Evolutionary conservation across 2,797 vertebrate genomes (phyloP), one percentile per base, ranked within the genome.

Genomic region (Myripristis jacobus): DNA sequence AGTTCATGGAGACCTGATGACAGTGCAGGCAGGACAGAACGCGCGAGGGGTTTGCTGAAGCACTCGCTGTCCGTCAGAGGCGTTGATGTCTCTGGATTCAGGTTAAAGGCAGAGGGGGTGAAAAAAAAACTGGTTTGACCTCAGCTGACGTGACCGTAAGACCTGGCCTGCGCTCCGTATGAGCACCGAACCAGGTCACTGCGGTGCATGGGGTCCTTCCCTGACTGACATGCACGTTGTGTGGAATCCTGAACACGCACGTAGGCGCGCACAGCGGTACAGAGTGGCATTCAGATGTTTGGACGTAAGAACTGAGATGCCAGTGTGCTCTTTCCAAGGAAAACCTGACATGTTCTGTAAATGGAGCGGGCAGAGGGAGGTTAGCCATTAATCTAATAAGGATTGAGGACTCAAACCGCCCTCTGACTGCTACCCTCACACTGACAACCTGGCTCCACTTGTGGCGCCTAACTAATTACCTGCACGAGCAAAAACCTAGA

Each of bases 361-460:
- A 90, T 72, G 85, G 81, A 86, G 87, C 68, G 38, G 81, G 79
- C 80, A 84, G 73, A 74, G 79, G 48, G 80, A 90, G 82, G 87
- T 89, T 77, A 90, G 88, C 84, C 84, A 91, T 87, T 92, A 89
- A 91, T 92, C 90, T 85, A 81, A 85, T 86, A 34, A 90, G 84
- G 86, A 82, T 65, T 78, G 77, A 76, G 72, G 82, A 80, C 75
- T 87, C 81, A 83, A 72, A 84, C 77, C 48, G 1, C 66, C 53
- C 70, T 75, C 84, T 80, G 72, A 85, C 82, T 75, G 71, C 76
- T 59, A 80, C 82, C 77, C 73, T 72, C 81, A 77, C 79, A 67
- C 65, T 0, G 27, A 68, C 53, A 43, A 67, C 57, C 77, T 79
- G 76, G 82, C 62, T 76, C 13, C 65, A 78, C 73, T 57, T 25